Evolutionary conservation across 1,140 invertebrate species (phyloP), one percentile per base, ranked within the genome.

Genomic region (Macrotrachela quadricornifera): DNA sequence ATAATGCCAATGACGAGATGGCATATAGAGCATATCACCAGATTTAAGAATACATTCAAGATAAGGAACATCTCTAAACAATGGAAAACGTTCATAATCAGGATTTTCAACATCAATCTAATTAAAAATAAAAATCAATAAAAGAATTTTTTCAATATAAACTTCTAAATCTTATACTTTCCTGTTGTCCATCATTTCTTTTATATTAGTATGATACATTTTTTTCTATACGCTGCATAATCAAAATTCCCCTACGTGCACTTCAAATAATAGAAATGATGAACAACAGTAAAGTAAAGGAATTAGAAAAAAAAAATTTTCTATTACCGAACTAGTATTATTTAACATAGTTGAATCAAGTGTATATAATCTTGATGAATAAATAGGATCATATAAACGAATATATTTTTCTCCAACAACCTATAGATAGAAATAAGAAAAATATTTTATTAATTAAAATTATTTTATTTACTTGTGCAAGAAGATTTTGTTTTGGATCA

Each of bases 401-500:
- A 96, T 70, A 61, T 78, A 77, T 69, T 95, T 96, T 46, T 74
- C 74, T 0, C 90, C 91, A 62, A 90, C 77, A 41, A 70, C 63
- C 61, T 72, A 58, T 44, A 30, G 21, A 30, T 10, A 53, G 21
- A 38, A 46, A 41, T 13, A 21, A 41, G 6, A 38, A 50, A 38
- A 14, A 15, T 49, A 43, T 49, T 42, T 16, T 36, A n/a, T 40
- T 57, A 38, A 36, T 21, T 37, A 16, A 36, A 18, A 36, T 37
- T 14, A 36, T 36, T 37, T 37, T 48, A 10, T 36, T 37, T 37
- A 79, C 78, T 70, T 91, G 86, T 57, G 79, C 77, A 2, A 95
- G 68, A 56, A 96, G 72, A 73, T 99, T 99, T 63, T 91, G 81
- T 68, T 94, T 91, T 0, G 85, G 85, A 72, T 99, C 92, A 68